phyloP scores from a whole-genome alignment of 2,888 invertebrate species.

The Gryllus longicercus region DNA sequence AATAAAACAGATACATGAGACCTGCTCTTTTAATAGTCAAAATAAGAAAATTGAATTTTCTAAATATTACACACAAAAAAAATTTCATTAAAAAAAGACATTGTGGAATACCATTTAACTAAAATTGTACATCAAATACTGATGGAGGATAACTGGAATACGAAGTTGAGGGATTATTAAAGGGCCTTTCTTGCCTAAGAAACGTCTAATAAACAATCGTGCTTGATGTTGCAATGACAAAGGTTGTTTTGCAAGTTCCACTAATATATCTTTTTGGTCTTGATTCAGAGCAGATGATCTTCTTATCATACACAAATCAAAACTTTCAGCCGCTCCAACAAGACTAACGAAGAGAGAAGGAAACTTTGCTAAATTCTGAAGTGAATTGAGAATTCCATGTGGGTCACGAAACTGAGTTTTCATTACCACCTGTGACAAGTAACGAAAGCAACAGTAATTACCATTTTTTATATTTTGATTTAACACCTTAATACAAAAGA shows the following conservation, averaged over 20 bases:
- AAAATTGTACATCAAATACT: slow-evolving; percentile 66
- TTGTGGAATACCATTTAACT: slow-evolving; percentile 35
- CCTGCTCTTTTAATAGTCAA: no score
- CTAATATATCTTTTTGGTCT: slow-evolving; percentile 61
- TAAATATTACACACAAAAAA: no score
- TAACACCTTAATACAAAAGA: no score
- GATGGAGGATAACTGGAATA: slow-evolving; percentile 62
- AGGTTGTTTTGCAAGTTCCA: slow-evolving; percentile 64
- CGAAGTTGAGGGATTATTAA: slow-evolving; percentile 58
- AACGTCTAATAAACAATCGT: slow-evolving; percentile 57
- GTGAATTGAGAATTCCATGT: slow-evolving; percentile 74
- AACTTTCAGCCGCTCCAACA: slow-evolving; percentile 70
- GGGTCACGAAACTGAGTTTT: slow-evolving; percentile 82
- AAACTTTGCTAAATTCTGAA: slow-evolving; percentile 60
- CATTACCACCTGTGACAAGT: slow-evolving; percentile 62
- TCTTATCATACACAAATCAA: slow-evolving; percentile 75
- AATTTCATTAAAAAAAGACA: no score
- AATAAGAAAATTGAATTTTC: no score
- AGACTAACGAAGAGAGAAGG: slow-evolving; percentile 60
- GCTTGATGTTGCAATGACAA: slow-evolving; percentile 64
- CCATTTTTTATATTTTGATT: no score
- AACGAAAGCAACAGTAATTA: neutral
- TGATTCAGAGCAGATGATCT: slow-evolving; percentile 64
- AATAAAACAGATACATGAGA: no score
- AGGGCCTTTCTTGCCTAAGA: slow-evolving; percentile 57